Base-by-base conservation (phyloP, 2,888 invertebrate species). In the Carcina quercana region DNA sequence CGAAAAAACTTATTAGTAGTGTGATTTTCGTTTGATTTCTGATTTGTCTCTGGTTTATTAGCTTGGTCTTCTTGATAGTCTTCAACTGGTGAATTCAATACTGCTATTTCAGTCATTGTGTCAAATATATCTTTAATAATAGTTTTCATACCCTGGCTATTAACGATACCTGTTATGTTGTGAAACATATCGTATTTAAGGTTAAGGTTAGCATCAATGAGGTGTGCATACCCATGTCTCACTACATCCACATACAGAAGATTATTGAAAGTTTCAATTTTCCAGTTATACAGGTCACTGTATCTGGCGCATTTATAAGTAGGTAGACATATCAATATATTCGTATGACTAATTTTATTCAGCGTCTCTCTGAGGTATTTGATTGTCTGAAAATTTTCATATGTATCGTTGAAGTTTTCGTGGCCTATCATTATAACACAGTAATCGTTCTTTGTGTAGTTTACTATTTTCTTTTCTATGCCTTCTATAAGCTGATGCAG, bases 261-360 rank as follows among this genome's bases (percentile, higher is more conserved):
- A 12, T 32, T 38, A 15, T 41, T 41, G 13, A 41, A 41, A 10
- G 1, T 27, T 25, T 38, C 40, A 13, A 41, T 14, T 15, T 37
- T 20, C 24, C 25, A 21, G 11, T 41, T 41, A 12, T 22, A 41
- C 20, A 38, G 15, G 19, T 19, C 30, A 4, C 7, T 15, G 4
- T 13, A 7, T 4, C 7, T 3, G 6, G 29, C 30, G 11, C 22
- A 26, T 22, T 28, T 35, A 22, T 31, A 38, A 6, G 35, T 35
- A 6, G 38, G 38, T 5, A 38, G 10, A 17, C 34, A 34, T n/a
- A 37, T 15, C 6, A 28, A 22, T 6, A 32, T 13, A 15, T 32
- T 32, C 3, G 32, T 32, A 25, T 27, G 25, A 1, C 12, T 7
- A 11, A 32, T 27, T 13, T 19, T 13, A 8, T 11, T 2, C 8